Conservation (phyloP, 2,888 invertebrate genomes). For the Polymixis lichenea region DNA sequence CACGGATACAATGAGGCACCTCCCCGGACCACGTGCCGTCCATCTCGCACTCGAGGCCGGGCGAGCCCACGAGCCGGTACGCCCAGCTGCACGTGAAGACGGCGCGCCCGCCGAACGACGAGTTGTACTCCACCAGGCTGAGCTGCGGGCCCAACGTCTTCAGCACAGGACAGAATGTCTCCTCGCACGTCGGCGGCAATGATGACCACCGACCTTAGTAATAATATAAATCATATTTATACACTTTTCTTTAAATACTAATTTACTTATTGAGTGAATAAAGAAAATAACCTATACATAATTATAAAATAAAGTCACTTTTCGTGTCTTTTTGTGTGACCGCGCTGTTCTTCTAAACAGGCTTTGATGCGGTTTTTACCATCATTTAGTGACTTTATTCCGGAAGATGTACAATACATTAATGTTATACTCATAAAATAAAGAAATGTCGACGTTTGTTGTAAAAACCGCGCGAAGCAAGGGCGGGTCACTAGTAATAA, state of each 20-base stretch:
- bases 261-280: neutral
- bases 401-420: too few relatives aligned
- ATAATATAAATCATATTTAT: neutral
- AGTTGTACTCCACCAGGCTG: conserved; percentile 94
- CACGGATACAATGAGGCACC: conserved; percentile 94
- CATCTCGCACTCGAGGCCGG: conserved; percentile 94
- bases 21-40: conserved; percentile 95
- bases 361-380: neutral
- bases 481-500: too few relatives aligned
- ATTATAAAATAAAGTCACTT: neutral
- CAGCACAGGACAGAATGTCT: conserved; percentile 94
- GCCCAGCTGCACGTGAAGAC: conserved; percentile 96
- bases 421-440: neutral
- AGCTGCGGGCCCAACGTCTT: conserved; percentile 93
- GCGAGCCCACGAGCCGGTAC: conserved; percentile 93
- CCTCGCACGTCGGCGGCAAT: conserved; percentile 93
- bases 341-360: neutral
- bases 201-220: conserved; percentile 94
- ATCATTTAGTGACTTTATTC: neutral
- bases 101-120: conserved; percentile 95
- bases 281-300: neutral
- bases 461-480: too few relatives aligned
- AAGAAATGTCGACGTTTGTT: too few relatives aligned
- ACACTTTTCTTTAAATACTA: neutral
- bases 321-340: neutral